These are phyloP conservation scores for Epirrhoe alternata DNA, from an alignment of 2,888 invertebrate genomes.

Conservation along the genomic window DNA sequence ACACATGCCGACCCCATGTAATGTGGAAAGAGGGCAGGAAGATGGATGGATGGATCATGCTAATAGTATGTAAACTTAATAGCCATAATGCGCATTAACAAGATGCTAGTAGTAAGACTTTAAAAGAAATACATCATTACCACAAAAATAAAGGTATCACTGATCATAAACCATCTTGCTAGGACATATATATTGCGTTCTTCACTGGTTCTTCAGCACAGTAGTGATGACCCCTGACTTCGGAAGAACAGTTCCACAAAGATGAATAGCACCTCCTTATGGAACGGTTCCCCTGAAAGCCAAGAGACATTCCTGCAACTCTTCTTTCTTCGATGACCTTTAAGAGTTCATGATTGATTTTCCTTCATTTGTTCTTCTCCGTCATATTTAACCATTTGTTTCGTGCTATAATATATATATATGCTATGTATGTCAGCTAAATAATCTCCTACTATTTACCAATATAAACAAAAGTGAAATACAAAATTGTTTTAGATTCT, in stretches of 20 bases:
- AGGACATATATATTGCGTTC: neutral
- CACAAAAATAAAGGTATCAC: neutral
- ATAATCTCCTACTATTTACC: too few relatives aligned
- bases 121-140: neutral
- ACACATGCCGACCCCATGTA: too few relatives aligned
- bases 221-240: conserved; percentile 6
- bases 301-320: conserved; percentile 10
- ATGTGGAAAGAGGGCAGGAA: too few relatives aligned
- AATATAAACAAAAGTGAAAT: too few relatives aligned
- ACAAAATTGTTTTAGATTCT: neutral
- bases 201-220: neutral
- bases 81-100: too few relatives aligned
- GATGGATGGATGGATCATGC: too few relatives aligned
- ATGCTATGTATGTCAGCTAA: too few relatives aligned
- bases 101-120: neutral
- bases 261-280: conserved; percentile 23
- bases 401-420: too few relatives aligned
- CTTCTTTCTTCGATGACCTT: conserved; percentile 1
- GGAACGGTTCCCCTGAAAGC: conserved; percentile 23
- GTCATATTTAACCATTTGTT: too few relatives aligned
- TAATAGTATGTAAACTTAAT: too few relatives aligned
- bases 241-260: conserved; percentile 32
- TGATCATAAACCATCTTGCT: neutral
- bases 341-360: neutral
- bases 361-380: neutral